Evolutionary conservation across 2,888 invertebrate species (phyloP).

Genomic region (Meandrusa payeni): DNA sequence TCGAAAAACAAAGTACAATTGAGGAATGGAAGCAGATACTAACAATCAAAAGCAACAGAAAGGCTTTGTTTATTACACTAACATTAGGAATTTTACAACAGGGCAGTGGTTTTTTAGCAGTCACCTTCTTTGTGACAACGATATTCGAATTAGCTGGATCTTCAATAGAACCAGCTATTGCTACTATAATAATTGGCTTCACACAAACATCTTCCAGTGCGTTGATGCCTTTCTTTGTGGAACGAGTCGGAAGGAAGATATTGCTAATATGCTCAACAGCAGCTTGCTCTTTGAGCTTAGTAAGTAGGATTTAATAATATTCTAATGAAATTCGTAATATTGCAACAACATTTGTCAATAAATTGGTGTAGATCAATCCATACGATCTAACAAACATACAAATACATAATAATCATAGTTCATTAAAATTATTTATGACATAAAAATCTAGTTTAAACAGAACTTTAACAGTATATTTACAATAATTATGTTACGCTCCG

Average conservation of each 20-base stretch:
- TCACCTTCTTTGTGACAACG: conserved; percentile 1
- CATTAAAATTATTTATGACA: too few relatives aligned
- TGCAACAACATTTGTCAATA: too few relatives aligned
- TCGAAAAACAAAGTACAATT: neutral
- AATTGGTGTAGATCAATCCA: too few relatives aligned
- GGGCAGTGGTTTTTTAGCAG: conserved; percentile 6
- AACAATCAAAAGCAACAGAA: conserved; percentile 41
- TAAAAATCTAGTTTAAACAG: too few relatives aligned
- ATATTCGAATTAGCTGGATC: conserved; percentile 8
- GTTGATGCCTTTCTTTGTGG: conserved; percentile 46
- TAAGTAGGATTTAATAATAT: conserved; percentile 34
- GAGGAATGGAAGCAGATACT: conserved; percentile 41
- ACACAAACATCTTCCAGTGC: conserved; percentile 41
- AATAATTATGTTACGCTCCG: too few relatives aligned
- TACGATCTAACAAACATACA: too few relatives aligned
- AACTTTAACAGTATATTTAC: too few relatives aligned
- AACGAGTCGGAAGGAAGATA: conserved; percentile 41
- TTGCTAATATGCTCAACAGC: conserved; percentile 45
- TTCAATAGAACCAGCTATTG: conserved; percentile 31
- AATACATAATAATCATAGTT: too few relatives aligned
- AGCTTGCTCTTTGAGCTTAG: conserved; percentile 44
- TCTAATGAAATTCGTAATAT: neutral
- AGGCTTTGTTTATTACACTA: conserved; percentile 32
- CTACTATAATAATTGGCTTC: conserved; percentile 47
- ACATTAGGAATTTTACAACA: conserved; percentile 4